Conservation (phyloP, 2,113 vertebrate genomes). For the Anser cygnoides region DNA sequence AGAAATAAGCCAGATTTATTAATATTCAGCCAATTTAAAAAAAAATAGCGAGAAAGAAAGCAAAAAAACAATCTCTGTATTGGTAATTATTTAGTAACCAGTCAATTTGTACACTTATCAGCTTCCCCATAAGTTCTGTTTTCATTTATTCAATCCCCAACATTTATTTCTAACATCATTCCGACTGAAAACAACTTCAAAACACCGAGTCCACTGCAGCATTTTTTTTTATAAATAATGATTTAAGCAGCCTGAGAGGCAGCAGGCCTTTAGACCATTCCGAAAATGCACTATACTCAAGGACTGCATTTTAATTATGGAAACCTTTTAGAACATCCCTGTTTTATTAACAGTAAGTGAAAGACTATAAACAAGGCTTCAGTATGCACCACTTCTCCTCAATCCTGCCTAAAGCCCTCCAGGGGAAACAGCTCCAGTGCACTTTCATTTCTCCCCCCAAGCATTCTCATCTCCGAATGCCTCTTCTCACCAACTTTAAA, state of each 20-base stretch:
- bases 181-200: conserved; percentile 27
- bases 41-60: background rate
- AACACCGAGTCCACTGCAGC: background rate
- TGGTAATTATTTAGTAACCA: conserved; percentile 77
- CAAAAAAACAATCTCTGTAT: conserved; percentile 44
- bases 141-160: conserved; percentile 46
- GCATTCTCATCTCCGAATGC: conserved; percentile 56
- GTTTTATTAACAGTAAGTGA: conserved; percentile 71
- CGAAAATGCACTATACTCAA: conserved; percentile 44
- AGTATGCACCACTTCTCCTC: conserved; percentile 62
- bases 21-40: conserved; percentile 76
- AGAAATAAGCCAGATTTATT: conserved; percentile 79
- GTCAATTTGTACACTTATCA: conserved; percentile 49
- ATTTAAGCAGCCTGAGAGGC: conserved; percentile 50
- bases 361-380: conserved; percentile 66
- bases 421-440: conserved; percentile 28
- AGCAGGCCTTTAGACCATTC: conserved; percentile 27
- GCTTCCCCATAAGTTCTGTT: conserved; percentile 38
- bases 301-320: conserved; percentile 68
- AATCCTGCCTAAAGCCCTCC: conserved; percentile 47
- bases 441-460: conserved; percentile 47
- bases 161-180: conserved; percentile 42
- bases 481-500: conserved; percentile 54
- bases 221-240: conserved; percentile 42
- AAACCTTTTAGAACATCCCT: conserved; percentile 69